Percentiles rank a stretch among this genome's conserved stretches.
These are phyloP conservation scores for Maniola jurtina DNA, from an alignment of 1,140 invertebrate genomes.

Conservation along the genomic window DNA sequence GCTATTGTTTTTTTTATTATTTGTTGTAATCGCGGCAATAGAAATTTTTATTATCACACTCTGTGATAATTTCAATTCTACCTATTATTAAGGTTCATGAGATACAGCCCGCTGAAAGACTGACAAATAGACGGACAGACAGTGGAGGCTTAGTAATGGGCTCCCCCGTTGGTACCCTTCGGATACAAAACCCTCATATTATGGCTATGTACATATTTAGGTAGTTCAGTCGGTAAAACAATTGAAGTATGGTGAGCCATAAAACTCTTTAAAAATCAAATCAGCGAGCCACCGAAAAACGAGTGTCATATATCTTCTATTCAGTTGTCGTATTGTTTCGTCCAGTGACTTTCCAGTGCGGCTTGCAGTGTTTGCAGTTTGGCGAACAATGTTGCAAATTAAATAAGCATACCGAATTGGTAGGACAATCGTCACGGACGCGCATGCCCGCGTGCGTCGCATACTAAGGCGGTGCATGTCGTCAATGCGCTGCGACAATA, in stretches of 20 bases:
- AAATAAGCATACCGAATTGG: conserved; percentile 53
- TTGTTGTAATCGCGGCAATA: too few species aligned
- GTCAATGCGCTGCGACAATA: conserved; percentile 9
- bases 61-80: too few species aligned
- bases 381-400: conserved; percentile 62
- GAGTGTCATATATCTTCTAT: conserved; percentile 37
- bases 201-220: too few species aligned
- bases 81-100: too few species aligned
- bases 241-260: background rate
- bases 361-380: conserved; percentile 43
- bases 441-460: conserved; percentile 41
- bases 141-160: too few species aligned
- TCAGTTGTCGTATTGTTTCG: conserved; percentile 40
- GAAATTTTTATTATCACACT: too few species aligned
- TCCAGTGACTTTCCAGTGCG: conserved; percentile 51
- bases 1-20: too few species aligned
- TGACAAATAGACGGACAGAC: too few species aligned
- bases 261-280: conserved; percentile 16
- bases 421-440: conserved; percentile 47
- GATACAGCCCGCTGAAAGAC: too few species aligned
- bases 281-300: conserved; percentile 7
- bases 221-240: too few species aligned
- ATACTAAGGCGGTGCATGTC: conserved; percentile 28
- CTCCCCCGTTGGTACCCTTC: too few species aligned
- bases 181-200: too few species aligned